These are phyloP conservation scores for Lepeophtheirus nordmannii DNA, from an alignment of 2,888 invertebrate species.

Conservation along the genomic window DNA sequence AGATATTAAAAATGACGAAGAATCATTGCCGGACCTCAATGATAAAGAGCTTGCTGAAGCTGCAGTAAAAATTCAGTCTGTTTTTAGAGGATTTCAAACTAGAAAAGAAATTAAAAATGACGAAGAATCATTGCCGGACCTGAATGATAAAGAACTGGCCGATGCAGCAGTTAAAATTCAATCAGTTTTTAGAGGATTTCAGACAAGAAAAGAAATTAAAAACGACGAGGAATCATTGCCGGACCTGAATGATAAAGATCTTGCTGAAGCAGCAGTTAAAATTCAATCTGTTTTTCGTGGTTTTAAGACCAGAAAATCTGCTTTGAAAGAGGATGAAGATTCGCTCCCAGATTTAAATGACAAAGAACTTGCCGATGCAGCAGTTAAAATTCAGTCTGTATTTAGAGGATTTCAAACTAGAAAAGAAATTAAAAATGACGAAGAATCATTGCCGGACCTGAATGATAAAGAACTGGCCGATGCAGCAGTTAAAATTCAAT, in stretches of 20 bases:
- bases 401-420: slow-evolving; percentile 7
- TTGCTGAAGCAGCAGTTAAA: slow-evolving; percentile 19
- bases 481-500: slow-evolving; percentile 20
- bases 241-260: slow-evolving; percentile 2
- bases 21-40: slow-evolving; percentile 10
- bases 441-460: neutral
- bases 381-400: slow-evolving; percentile 19
- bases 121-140: slow-evolving; percentile 10
- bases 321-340: neutral
- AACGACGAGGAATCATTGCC: slow-evolving; percentile 4
- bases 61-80: slow-evolving; percentile 22
- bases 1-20: slow-evolving; percentile 11
- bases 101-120: slow-evolving; percentile 10
- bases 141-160: neutral
- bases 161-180: slow-evolving; percentile 23
- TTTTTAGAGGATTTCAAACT: slow-evolving; percentile 13
- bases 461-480: slow-evolving; percentile 10
- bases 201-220: slow-evolving; percentile 21
- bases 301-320: slow-evolving; percentile 1
- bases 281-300: slow-evolving; percentile 21
- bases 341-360: neutral
- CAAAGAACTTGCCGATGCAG: slow-evolving; percentile 1
- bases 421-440: neutral
- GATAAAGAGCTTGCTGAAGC: neutral
- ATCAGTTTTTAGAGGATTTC: slow-evolving; percentile 15